Base-by-base conservation (phyloP, 1,140 invertebrate genomes). In the Drusus annulatus region DNA sequence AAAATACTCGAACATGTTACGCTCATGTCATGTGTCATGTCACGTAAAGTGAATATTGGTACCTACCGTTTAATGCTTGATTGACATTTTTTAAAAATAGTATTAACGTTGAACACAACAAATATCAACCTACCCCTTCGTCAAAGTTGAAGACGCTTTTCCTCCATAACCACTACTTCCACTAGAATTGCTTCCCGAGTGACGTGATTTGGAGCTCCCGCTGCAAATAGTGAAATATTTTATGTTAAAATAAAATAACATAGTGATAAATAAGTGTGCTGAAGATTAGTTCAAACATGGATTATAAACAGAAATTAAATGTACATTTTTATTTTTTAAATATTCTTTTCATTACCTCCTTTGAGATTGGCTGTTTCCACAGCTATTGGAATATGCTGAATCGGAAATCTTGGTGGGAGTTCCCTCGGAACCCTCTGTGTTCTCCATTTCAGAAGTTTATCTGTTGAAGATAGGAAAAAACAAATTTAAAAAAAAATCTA, bases 131-230 rank as follows among this genome's bases (percentile, higher is more conserved):
- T 56, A 93, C 92, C 91, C 91, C 85, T 89, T 91, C 50, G 88
- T 86, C 76, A 71, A n/a, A 15, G 68, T 19, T 8, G 68, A 71
- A 6, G 91, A 91, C 76, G 91, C 90, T 84, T 91, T 91, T 5
- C 93, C 94, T 56, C 93, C 92, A 90, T 95, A 95, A 25, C 94
- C 94, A 86, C 94, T 95, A 87, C 94, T 95, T 74, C 93, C 92
- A 80, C 93, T 94, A 0, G 94, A 95, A 84, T 93, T 92, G 84
- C 93, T 94, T 17, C 92, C 93, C 82, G 94, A 95, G 81, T 94
- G 92, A 3, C 92, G 92, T 16, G 94, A 95, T 85, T 94, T 94
- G 10, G 94, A 95, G 86, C 94, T 95, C 60, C 91, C 93, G 86
- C 94, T 94, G 84, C 86, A 92, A 88, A 84, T 88, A 87, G 81